Percentiles rank a stretch among this genome's conserved stretches.
Evolutionary conservation across 1,140 invertebrate species (phyloP).

Genomic region (Mizuhopecten yessoensis): DNA sequence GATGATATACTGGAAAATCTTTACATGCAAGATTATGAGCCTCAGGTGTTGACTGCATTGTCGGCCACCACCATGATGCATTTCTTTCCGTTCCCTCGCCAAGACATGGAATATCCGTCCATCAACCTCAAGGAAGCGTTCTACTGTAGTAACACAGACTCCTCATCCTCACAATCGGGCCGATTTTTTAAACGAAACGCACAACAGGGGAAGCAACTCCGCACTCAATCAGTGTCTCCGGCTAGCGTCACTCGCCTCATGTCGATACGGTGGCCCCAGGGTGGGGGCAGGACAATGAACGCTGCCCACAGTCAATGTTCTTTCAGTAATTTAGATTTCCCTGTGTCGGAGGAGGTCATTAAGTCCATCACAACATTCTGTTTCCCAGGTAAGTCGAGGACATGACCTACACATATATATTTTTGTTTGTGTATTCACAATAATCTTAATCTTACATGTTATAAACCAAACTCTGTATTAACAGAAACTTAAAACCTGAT

Average conservation of each 20-base stretch:
- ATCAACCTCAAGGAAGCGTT: not conserved
- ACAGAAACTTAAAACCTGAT: too few relatives aligned
- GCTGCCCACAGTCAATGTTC: constrained; percentile 8
- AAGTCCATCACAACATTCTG: constrained; percentile 75
- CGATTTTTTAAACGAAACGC: not conserved
- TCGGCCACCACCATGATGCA: constrained; percentile 70
- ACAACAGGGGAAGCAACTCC: not conserved
- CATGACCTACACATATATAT: too few relatives aligned
- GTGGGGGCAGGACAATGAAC: constrained; percentile 48
- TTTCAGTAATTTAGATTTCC: constrained; percentile 62
- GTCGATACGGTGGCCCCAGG: constrained; percentile 42
- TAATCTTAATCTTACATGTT: too few relatives aligned
- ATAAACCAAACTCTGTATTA: too few relatives aligned
- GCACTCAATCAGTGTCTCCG: constrained; percentile 59
- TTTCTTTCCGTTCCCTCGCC: constrained; percentile 68
- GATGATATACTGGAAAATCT: constrained; percentile 60
- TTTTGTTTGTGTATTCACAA: too few relatives aligned
- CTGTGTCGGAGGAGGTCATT: constrained; percentile 75
- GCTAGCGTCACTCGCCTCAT: constrained; percentile 64
- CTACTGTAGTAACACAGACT: not conserved
- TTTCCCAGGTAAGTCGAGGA: constrained; percentile 78
- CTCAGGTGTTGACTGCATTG: constrained; percentile 74
- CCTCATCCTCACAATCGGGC: not conserved
- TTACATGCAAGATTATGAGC: constrained; percentile 69
- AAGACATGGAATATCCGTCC: constrained; percentile 74